phyloP scores from a whole-genome alignment of 1,140 invertebrate genomes.

The Psilanteris sp. region DNA sequence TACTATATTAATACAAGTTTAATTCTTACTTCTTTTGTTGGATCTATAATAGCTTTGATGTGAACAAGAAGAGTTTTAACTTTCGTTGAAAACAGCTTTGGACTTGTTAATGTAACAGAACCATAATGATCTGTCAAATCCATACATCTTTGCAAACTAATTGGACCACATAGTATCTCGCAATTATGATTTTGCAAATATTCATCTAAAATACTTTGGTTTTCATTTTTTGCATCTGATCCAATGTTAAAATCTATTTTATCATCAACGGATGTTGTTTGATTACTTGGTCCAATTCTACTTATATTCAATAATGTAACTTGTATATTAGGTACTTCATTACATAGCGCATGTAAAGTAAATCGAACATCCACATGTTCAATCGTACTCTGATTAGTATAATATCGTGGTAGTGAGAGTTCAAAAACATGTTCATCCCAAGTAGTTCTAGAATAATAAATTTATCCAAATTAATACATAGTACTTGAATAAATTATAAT shows the following conservation, averaged over 20 bases:
- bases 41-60: slow-evolving; percentile 88
- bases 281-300: slow-evolving; percentile 83
- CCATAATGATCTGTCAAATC: slow-evolving; percentile 92
- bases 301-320: slow-evolving; percentile 90
- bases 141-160: slow-evolving; percentile 88
- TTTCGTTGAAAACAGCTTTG: slow-evolving; percentile 88
- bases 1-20: neutral
- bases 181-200: slow-evolving; percentile 92
- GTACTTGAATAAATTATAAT: neutral
- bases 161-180: slow-evolving; percentile 93
- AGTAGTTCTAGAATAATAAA: slow-evolving; percentile 82
- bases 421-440: slow-evolving; percentile 96
- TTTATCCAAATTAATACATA: neutral
- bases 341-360: slow-evolving; percentile 87
- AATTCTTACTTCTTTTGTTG: slow-evolving; percentile 81
- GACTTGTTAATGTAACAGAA: slow-evolving; percentile 91
- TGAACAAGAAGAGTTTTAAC: slow-evolving; percentile 91
- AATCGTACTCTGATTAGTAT: slow-evolving; percentile 83
- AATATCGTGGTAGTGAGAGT: slow-evolving; percentile 86
- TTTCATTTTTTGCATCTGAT: slow-evolving; percentile 82
- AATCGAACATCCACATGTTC: slow-evolving; percentile 94
- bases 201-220: slow-evolving; percentile 88
- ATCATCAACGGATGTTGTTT: slow-evolving; percentile 80
- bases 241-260: slow-evolving; percentile 82
- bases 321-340: slow-evolving; percentile 82